A percentile compares a stretch with the other conserved stretches of the same genome.
phyloP scores from a whole-genome alignment of 92 coral and sea anemone genomes.

The Umimayanthus chanpuru region DNA sequence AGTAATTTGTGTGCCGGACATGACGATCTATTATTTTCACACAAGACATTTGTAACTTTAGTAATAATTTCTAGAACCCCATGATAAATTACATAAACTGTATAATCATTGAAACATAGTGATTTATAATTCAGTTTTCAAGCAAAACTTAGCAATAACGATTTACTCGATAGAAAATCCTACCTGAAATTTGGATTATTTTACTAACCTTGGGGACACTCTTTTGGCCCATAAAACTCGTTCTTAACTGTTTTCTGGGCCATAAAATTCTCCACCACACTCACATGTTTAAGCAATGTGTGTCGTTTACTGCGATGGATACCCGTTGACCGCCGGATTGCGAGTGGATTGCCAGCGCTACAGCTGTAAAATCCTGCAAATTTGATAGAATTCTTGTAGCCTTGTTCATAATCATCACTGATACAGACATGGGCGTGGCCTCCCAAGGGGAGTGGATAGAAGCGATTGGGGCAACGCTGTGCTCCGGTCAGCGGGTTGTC shows the following conservation, averaged over 20 bases:
- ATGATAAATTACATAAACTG: too few relatives aligned
- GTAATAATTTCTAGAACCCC: too few relatives aligned
- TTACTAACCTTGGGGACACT: conserved; percentile 57
- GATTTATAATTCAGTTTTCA: too few relatives aligned
- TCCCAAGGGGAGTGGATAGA: conserved; percentile 75
- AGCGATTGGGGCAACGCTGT: conserved; percentile 80
- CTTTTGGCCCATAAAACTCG: conserved; percentile 57
- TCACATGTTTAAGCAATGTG: not conserved
- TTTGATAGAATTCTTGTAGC: conserved; percentile 63
- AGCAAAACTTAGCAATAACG: too few relatives aligned
- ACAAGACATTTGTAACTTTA: too few relatives aligned
- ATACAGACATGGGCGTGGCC: conserved; percentile 82
- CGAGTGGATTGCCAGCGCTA: conserved; percentile 84
- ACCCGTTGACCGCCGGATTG: conserved; percentile 42
- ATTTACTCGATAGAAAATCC: not conserved
- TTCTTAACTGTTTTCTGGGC: conserved; percentile 13
- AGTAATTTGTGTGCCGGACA: too few relatives aligned
- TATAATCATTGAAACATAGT: too few relatives aligned
- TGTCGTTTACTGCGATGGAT: conserved; percentile 13
- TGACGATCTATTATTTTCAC: too few relatives aligned
- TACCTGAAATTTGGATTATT: not conserved
- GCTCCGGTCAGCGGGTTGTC: conserved; percentile 78
- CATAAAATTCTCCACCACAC: conserved; percentile 52
- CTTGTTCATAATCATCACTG: conserved; percentile 86
- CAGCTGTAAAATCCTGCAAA: conserved; percentile 93